Evolutionary conservation across 2,888 invertebrate species (phyloP), one percentile per base, ranked within the genome.

Genomic region (Rapana venosa): DNA sequence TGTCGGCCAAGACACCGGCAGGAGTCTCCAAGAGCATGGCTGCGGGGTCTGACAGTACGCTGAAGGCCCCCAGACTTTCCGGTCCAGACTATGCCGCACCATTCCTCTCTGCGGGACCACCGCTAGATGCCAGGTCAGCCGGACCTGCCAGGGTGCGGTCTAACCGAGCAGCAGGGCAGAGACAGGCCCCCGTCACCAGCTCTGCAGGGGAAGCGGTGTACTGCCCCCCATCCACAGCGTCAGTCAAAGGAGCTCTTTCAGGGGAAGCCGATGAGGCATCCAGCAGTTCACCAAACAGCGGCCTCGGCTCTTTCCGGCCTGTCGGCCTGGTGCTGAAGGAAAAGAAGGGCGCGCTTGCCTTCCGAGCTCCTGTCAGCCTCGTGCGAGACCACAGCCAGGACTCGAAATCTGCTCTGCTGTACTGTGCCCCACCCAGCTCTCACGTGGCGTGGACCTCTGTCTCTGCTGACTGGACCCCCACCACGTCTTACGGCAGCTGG

Each of bases 241-340:
- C 81, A 83, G 26, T 26, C 22, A 47, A 36, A 22, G 47, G 47
- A 30, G 22, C 81, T 47, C 2, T 47, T 26, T 11, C 36, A 26
- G 84, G 4, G 26, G 13, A 11, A 30, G 58, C n/a, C 15, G 58
- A n/a, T n/a, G 56, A 1, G 58, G n/a, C 56, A 30, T 58, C 17
- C n/a, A 58, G 58, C 30, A 58, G 56, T 30, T 84, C 30, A 17
- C 56, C 17, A 15, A 8, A 30, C n/a, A 20, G 30, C 84, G 58
- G 58, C n/a, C 30, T n/a, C 6, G 84, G 36, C 15, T 30, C 1
- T 26, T 84, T 84, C 58, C 84, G 84, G 13, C 84, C 84, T 11
- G 84, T 84, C 4, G 84, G 84, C 13, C 58, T 84, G 1, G 6
- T 84, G 84, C 30, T 84, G 84, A 84, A 84, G 84, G 58, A 13